Base-by-base conservation (phyloP, 2,113 vertebrate genomes). In the Lophochroa leadbeateri region DNA sequence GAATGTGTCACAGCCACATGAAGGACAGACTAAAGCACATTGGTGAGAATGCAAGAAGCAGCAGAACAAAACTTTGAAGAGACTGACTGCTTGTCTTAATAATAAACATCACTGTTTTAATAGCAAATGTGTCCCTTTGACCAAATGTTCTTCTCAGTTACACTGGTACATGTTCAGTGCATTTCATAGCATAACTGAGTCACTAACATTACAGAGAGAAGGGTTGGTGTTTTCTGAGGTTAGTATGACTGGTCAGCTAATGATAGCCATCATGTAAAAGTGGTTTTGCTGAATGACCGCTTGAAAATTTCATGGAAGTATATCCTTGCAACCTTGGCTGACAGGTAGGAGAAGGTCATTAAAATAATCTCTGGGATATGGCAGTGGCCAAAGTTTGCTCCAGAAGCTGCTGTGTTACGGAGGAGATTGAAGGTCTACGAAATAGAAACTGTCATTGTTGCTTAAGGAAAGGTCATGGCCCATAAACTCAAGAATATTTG, bases 1-100 rank as follows among this genome's bases (percentile, higher is more conserved):
- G 2, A 50, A 27, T 71, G 49, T 58, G 72, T 96, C 91, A 92
- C 47, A 84, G 29, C 86, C 89, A 92, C 83, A 82, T 82, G 57
- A 96, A 86, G 72, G 57, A 60, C 29, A 64, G 46, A 68, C 2
- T 83, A 58, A 65, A 68, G 39, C 8, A 5, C 31, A 27, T 33
- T 55, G 25, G 16, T 76, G 50, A 63, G 74, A 85, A 19, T 16
- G 28, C 58, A 76, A 90, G 90, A 90, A 80, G 33, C 4, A 91
- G 68, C 44, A 94, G 63, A 60, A 76, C 23, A 47, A 6, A 79
- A 67, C 5, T 49, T 37, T 3, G 8, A 67, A 61, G 53, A 43
- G 49, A 46, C 31, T 41, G 11, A 33, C 61, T 74, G 19, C 12
- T 17, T 6, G 5, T 57, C 39, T 68, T 71, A 3, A 1, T 60